Conservation (phyloP, 2,797 vertebrate genomes). For the Aulostomus chinensis region DNA sequence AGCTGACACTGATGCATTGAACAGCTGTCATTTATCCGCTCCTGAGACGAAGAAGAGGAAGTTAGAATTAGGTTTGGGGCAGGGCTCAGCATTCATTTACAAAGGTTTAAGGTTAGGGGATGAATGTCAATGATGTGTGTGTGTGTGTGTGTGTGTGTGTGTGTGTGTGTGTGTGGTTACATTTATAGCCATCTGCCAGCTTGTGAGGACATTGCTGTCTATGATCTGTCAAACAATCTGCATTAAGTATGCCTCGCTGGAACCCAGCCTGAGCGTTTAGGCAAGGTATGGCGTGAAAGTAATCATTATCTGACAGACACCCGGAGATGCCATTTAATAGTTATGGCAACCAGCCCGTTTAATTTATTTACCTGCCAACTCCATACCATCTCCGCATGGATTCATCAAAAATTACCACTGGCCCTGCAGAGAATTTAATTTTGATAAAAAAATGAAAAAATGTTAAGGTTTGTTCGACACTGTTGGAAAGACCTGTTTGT, state of each 20-base stretch:
- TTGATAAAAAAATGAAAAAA: too few relatives aligned
- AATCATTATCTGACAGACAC: slow-evolving; percentile 68
- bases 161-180: slow-evolving; percentile 6
- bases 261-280: slow-evolving; percentile 55
- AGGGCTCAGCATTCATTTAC: not conserved
- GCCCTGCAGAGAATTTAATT: too few relatives aligned
- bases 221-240: slow-evolving; percentile 65
- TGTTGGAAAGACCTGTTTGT: too few relatives aligned
- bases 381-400: slow-evolving; percentile 31
- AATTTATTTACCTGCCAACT: slow-evolving; percentile 46
- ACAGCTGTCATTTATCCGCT: too few relatives aligned
- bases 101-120: not conserved
- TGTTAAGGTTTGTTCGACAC: too few relatives aligned
- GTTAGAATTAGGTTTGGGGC: not conserved
- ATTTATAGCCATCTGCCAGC: slow-evolving; percentile 57
- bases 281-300: slow-evolving; percentile 61
- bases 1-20: too few relatives aligned
- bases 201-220: slow-evolving; percentile 53
- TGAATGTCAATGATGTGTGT: not conserved
- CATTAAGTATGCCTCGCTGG: slow-evolving; percentile 44
- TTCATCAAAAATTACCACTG: slow-evolving; percentile 18
- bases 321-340: slow-evolving; percentile 56
- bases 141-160: not conserved
- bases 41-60: not conserved
- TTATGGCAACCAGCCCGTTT: slow-evolving; percentile 54